Evolutionary conservation across 1,140 invertebrate species (phyloP), one percentile per base, ranked within the genome.

Genomic region (Brachystomella parvula): DNA sequence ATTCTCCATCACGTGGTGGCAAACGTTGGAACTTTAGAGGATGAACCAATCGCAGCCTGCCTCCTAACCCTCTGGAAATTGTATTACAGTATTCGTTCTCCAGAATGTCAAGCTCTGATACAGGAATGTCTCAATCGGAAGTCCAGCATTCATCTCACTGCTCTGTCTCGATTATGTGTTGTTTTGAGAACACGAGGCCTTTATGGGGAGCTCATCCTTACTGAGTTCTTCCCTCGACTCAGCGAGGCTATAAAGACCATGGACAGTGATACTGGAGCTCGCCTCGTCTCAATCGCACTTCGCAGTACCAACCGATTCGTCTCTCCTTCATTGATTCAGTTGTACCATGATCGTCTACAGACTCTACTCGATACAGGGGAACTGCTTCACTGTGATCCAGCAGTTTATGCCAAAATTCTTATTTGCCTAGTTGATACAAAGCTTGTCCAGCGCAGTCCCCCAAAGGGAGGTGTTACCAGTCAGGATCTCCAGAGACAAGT

Each of bases 141-240:
- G 9, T 28, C 49, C n/a, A 49, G 24, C 1, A 32, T 73, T 0
- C 24, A 39, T 6, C 56, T 74, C 3, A 44, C 67, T 15, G 67
- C 70, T 6, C 26, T 74, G 17, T 68, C 70, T 24, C 61, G 71
- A 15, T n/a, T 73, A 21, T 60, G 39, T 32, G 65, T 74, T 24
- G 31, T 39, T 32, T 30, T 69, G 29, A 21, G 62, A 31, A 24
- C 47, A 19, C 60, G 66, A 61, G 30, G 60, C 17, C 26, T 63
- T n/a, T 65, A 66, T 39, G 73, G 73, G 26, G 15, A 17, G 3
- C 31, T 62, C 9, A 53, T 69, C 24, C 21, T 66, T 6, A 28
- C 60, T n/a, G 33, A 67, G 17, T 71, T 70, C 17, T 53, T 68
- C 1, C 69, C 73, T 29, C 12, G 58, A 19, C 47, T 73, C 0